Percentiles rank a stretch among this genome's conserved stretches.
Conservation (phyloP, 2,888 invertebrate species). For the Lumbricus terrestris region DNA sequence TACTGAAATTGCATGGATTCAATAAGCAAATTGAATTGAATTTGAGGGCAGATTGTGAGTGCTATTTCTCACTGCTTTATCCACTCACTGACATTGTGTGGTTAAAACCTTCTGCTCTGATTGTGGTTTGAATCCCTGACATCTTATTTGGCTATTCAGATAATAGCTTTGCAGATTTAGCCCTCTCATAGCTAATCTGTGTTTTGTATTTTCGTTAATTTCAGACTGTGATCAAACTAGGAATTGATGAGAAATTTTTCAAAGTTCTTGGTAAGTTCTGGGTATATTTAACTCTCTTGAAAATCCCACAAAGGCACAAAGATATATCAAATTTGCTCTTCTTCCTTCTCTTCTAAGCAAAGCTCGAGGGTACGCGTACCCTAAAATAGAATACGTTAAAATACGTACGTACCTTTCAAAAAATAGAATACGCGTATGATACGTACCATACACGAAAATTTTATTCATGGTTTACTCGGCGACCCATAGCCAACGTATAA, state of each 20-base stretch:
- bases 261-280: conserved; percentile 60
- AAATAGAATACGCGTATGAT: too few relatives aligned
- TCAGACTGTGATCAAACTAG: conserved; percentile 61
- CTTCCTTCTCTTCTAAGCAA: too few relatives aligned
- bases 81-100: background rate
- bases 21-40: too few relatives aligned
- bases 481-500: too few relatives aligned
- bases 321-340: background rate
- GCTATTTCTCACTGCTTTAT: background rate
- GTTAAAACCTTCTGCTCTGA: background rate
- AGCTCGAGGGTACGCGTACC: too few relatives aligned
- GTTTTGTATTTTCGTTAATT: conserved; percentile 31
- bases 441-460: too few relatives aligned
- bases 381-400: too few relatives aligned
- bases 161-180: background rate
- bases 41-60: too few relatives aligned
- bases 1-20: too few relatives aligned
- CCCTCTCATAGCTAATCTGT: background rate
- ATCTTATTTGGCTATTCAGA: background rate
- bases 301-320: background rate
- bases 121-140: background rate
- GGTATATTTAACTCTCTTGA: background rate
- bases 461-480: too few relatives aligned
- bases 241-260: conserved; percentile 66
- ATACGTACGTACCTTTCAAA: too few relatives aligned